Percentiles rank a stretch among this genome's conserved stretches.
phyloP scores from a whole-genome alignment of 2,113 vertebrate species.

The Fukomys damarensis region DNA sequence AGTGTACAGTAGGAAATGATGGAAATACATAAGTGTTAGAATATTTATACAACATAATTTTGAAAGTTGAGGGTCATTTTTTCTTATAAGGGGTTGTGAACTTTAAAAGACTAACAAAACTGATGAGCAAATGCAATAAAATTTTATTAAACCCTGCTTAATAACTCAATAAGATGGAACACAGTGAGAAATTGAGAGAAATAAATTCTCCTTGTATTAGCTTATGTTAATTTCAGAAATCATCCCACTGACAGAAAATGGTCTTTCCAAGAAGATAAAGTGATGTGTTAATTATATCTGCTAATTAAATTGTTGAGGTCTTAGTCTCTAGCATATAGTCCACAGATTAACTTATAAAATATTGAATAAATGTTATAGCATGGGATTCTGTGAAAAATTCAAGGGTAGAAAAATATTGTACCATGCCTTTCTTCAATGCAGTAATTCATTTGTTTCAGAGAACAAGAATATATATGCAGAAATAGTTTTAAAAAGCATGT shows the following conservation, averaged over 20 bases:
- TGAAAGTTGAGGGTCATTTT: conserved; percentile 7
- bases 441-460: not conserved
- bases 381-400: not conserved
- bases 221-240: conserved; percentile 48
- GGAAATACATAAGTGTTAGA: not conserved
- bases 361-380: conserved; percentile 21
- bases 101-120: not conserved
- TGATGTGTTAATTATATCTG: conserved; percentile 24
- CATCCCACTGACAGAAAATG: not conserved
- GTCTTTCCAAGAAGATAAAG: conserved; percentile 29
- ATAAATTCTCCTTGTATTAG: conserved; percentile 28
- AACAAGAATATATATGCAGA: not conserved
- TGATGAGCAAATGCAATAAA: not conserved
- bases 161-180: not conserved
- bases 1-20: not conserved
- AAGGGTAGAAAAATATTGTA: not conserved
- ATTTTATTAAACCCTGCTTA: not conserved
- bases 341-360: conserved; percentile 54
- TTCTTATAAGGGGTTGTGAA: not conserved
- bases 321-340: conserved; percentile 40
- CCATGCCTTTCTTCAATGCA: not conserved
- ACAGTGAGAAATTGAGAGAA: not conserved
- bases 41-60: not conserved
- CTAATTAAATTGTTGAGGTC: conserved; percentile 38
- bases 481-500: not conserved